Evolutionary conservation across 1,140 invertebrate genomes (phyloP).

Genomic region (Leptestheria dahalacensis): DNA sequence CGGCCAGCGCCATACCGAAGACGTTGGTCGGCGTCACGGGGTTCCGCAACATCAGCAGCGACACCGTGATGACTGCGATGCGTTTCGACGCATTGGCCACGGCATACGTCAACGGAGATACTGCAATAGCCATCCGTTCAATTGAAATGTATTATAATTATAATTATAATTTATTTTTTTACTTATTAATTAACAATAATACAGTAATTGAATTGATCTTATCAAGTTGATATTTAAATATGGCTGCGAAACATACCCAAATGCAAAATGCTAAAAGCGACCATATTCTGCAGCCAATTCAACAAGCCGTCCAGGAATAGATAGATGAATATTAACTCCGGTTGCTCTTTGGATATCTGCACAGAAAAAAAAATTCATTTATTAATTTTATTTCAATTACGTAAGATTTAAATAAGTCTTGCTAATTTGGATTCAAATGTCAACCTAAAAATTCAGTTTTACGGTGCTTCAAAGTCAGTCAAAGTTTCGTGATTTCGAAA

Average conservation of each 20-base stretch:
- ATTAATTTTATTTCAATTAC: too few relatives aligned
- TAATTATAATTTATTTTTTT: too few relatives aligned
- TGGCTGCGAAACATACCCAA: conserved; percentile 1
- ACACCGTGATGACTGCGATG: conserved; percentile 80
- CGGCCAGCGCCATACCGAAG: conserved; percentile 78
- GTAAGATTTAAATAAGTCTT: too few relatives aligned
- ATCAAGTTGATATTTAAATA: too few relatives aligned
- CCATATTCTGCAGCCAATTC: conserved; percentile 87
- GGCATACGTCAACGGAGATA: conserved; percentile 84
- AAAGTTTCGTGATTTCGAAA: too few relatives aligned
- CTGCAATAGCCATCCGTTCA: conserved; percentile 37
- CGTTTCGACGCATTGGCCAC: conserved; percentile 92
- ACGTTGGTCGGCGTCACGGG: conserved; percentile 78
- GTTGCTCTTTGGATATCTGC: conserved; percentile 14
- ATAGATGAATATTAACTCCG: conserved; percentile 29
- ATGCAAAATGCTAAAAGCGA: conserved; percentile 78
- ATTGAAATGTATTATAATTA: background rate
- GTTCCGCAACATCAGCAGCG: conserved; percentile 78
- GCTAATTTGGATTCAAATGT: too few relatives aligned
- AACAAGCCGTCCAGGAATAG: conserved; percentile 69
- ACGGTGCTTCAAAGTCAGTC: too few relatives aligned
- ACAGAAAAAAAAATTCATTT: conserved; percentile 12
- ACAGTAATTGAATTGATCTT: too few relatives aligned
- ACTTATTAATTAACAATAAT: too few relatives aligned
- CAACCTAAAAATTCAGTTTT: too few relatives aligned